Evolutionary conservation across 1,140 invertebrate genomes (phyloP).

Genomic region (Bombus confusus): DNA sequence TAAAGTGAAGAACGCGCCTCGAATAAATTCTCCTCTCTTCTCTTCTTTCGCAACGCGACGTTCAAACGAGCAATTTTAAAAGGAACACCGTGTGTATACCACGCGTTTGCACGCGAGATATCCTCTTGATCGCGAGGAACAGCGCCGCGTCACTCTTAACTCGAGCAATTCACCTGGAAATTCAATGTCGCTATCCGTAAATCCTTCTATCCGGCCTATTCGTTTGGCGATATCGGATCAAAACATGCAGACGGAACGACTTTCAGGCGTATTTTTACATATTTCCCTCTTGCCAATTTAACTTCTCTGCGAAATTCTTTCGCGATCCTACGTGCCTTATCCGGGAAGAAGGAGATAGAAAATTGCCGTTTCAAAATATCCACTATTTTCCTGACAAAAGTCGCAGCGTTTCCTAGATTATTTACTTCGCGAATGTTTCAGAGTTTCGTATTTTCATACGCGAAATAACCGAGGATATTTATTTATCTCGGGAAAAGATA

Average conservation of each 20-base stretch:
- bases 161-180: conserved; percentile 5
- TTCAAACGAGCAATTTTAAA: background rate
- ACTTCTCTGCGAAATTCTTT: background rate
- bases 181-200: background rate
- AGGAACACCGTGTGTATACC: background rate
- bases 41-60: background rate
- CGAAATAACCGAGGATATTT: too few species aligned
- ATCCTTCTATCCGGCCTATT: too few species aligned
- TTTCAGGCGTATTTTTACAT: background rate
- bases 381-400: too few species aligned
- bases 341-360: too few species aligned
- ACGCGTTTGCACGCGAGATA: background rate
- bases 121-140: background rate
- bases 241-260: background rate
- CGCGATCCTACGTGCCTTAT: too few species aligned
- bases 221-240: background rate
- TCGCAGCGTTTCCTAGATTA: too few species aligned
- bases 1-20: background rate
- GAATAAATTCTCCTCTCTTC: background rate
- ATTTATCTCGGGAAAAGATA: too few species aligned
- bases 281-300: background rate
- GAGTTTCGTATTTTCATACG: too few species aligned
- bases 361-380: too few species aligned
- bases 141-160: background rate
- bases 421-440: too few species aligned